Base-by-base conservation (phyloP, 2,797 vertebrate species). In the Sparus aurata region DNA sequence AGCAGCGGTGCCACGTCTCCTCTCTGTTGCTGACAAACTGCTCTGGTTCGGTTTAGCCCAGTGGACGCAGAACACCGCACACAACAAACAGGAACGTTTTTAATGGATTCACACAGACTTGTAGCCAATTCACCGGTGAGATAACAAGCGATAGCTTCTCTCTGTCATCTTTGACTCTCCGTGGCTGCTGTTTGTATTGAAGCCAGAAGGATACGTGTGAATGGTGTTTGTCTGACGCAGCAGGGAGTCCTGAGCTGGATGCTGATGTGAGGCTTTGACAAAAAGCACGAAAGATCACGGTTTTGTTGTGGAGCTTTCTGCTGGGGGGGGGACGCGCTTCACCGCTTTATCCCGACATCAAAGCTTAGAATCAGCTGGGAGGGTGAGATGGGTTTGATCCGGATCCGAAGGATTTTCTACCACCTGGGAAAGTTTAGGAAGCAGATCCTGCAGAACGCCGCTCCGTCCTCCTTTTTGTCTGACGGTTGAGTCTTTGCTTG, bases 331-430 rank as follows among this genome's bases (percentile, higher is more conserved):
- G 75, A 38, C 9, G 0, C 22, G 64, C 63, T 68, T 47, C 22
- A 0, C 71, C 38, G 80, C 80, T 87, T 89, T 83, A 91, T 85
- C 85, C 80, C 4, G 7, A 80, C 79, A 85, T 92, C 87, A 92
- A 86, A 88, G 87, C 76, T 62, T 55, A 46, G 75, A 85, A 43
- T 73, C 71, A 75, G 73, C 71, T 34, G 55, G 82, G 83, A 77
- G 53, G 57, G 62, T 11, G 75, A 72, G 60, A 54, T 7, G 46
- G 60, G 61, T 73, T 79, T 85, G 80, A 80, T 90, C 77, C 85
- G 79, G 73, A 76, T 84, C 78, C 67, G 73, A 80, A 74, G 73
- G 77, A 77, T 46, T 85, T 71, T 59, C 34, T 71, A 62, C 65
- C 80, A 81, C 73, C 76, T 83, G 77, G 76, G 78, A 82, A 78